Base-by-base conservation (phyloP, 1,140 invertebrate species). In the Watersipora subatra region DNA sequence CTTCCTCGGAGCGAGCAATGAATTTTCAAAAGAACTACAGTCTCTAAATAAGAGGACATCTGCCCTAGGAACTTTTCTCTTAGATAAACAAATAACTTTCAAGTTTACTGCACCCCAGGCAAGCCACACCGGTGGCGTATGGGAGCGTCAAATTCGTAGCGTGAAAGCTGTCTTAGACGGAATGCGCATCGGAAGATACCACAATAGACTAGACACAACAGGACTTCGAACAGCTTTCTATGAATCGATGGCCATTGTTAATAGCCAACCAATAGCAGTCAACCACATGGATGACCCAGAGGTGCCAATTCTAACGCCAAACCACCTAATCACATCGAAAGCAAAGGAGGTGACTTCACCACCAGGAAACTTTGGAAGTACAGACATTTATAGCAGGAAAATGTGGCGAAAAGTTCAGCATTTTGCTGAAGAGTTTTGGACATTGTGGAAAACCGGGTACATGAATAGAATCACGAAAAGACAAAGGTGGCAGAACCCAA, bases 351-450 rank as follows among this genome's bases (percentile, higher is more conserved):
- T 28, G 2, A 27, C 22, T 26, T n/a, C 28, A 3, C 59, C 59
- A 26, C 59, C 59, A 26, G 59, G 59, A 15, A 28, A 26, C 2
- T 62, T 62, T 26, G 25, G 3, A 3, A 62, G 3, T 19, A 28
- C 24, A 28, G 59, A 62, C 3, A 24, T 26, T 3, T 26, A 26
- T 3, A 3, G 24, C 2, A 7, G 59, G 3, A 12, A 26, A 28
- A 28, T 26, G 28, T 62, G 59, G 59, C 2, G 59, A 3, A 62
- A 62, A 27, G 59, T 28, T 7, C 59, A 62, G n/a, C 28, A 62
- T 3, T 26, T 62, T 15, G 12, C 25, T 7, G 25, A 62, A 26
- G 12, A 24, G 12, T 62, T 25, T n/a, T 62, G 59, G 59, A 7
- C n/a, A 62, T 27, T 24, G 28, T 62, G 59, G 59, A 15, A 26